Evolutionary conservation across 2,888 invertebrate species (phyloP).

Genomic region (Lasioglossum leucozonium): DNA sequence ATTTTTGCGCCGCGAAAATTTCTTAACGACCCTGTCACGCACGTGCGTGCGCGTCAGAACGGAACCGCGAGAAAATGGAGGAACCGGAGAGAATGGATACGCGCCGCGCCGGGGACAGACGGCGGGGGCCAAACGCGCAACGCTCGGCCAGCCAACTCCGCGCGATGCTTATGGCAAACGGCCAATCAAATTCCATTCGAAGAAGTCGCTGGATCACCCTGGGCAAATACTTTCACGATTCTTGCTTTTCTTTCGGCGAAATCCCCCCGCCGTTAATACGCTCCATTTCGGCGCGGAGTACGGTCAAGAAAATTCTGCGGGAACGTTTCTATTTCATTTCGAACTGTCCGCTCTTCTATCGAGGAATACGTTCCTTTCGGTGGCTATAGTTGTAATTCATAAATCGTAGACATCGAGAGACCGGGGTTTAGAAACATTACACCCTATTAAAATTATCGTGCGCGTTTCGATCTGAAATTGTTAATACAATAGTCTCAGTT

Average conservation of each 20-base stretch:
- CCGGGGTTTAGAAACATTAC: not conserved
- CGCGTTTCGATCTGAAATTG: not conserved
- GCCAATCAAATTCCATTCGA: slow-evolving; percentile 78
- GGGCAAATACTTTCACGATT: slow-evolving; percentile 67
- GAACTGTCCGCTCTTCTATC: not conserved
- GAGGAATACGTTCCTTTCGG: not conserved
- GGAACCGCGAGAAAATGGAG: slow-evolving; percentile 67
- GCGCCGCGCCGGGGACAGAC: slow-evolving; percentile 50
- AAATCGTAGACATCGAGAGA: not conserved
- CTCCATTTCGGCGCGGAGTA: not conserved
- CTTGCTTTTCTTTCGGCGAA: slow-evolving; percentile 51
- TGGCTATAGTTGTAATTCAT: not conserved
- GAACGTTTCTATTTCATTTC: not conserved
- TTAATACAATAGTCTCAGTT: not conserved
- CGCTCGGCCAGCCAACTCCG: slow-evolving; percentile 63
- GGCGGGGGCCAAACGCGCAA: slow-evolving; percentile 39
- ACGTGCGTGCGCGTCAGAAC: slow-evolving; percentile 58
- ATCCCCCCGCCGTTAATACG: slow-evolving; percentile 46
- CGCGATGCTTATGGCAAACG: slow-evolving; percentile 75
- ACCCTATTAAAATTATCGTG: not conserved
- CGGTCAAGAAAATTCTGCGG: not conserved
- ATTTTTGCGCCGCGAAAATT: slow-evolving; percentile 52
- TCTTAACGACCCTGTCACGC: slow-evolving; percentile 48
- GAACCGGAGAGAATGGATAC: slow-evolving; percentile 66
- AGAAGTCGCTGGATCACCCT: slow-evolving; percentile 70